Evolutionary conservation across 1,140 invertebrate genomes (phyloP).

Genomic region (Aplysia californica): DNA sequence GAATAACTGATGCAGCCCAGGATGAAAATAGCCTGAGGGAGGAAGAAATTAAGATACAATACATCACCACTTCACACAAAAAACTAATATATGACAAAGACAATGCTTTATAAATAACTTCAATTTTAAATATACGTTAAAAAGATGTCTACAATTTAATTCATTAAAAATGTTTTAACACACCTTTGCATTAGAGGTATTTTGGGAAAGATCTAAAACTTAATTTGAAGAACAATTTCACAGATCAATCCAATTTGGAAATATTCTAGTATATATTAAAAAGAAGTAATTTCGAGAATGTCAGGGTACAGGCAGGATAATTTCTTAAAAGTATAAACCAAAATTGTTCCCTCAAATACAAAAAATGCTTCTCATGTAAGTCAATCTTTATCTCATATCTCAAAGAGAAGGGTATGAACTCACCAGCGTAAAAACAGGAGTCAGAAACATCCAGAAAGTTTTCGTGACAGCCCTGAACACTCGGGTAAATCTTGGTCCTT

Average conservation of each 20-base stretch:
- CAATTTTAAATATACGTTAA: background rate
- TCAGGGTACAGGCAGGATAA: too few species aligned
- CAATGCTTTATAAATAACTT: too few species aligned
- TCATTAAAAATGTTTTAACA: background rate
- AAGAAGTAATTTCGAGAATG: too few species aligned
- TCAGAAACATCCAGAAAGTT: constrained; percentile 73
- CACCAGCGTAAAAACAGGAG: constrained; percentile 75
- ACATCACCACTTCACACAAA: background rate
- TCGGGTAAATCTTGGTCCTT: constrained; percentile 75
- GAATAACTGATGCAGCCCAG: constrained; percentile 72
- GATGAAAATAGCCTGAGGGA: constrained; percentile 73
- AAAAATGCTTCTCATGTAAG: background rate
- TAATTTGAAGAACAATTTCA: too few species aligned
- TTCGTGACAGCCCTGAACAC: constrained; percentile 72
- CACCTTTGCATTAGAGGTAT: background rate
- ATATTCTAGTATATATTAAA: too few species aligned
- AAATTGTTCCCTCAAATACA: too few species aligned
- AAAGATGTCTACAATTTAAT: background rate
- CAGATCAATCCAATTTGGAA: too few species aligned
- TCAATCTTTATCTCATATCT: background rate
- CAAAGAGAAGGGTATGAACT: constrained; percentile 43
- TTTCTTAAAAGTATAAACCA: too few species aligned
- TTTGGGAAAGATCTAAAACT: background rate
- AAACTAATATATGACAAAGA: background rate
- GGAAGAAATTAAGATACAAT: background rate